Conservation (phyloP, 2,888 invertebrate genomes). For the Cephus nigrinus region DNA sequence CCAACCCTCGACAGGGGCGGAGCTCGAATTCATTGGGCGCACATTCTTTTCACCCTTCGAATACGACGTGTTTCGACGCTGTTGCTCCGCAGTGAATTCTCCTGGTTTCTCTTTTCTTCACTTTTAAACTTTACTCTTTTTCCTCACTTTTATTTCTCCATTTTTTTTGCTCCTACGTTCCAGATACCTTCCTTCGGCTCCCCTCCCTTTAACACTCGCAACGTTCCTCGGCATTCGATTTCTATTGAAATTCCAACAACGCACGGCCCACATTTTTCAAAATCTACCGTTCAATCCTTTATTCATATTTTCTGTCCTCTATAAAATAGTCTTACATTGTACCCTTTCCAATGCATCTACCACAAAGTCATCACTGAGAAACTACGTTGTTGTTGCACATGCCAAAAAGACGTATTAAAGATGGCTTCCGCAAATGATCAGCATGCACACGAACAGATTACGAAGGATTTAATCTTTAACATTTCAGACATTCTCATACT, state of each 20-base stretch:
- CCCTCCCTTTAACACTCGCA: background rate
- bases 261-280: background rate
- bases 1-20: constrained; percentile 48
- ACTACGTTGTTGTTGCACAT: background rate
- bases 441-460: background rate
- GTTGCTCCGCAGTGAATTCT: background rate
- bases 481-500: background rate
- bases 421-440: too few species aligned
- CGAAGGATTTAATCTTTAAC: background rate
- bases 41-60: constrained; percentile 5
- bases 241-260: constrained; percentile 15
- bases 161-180: background rate
- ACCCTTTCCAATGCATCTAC: background rate
- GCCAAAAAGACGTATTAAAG: background rate
- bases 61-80: background rate
- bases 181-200: background rate
- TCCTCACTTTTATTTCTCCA: background rate
- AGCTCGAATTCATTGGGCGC: constrained; percentile 29
- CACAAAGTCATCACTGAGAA: background rate
- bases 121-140: background rate
- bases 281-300: background rate
- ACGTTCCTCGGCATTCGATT: constrained; percentile 7
- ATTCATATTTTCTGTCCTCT: background rate
- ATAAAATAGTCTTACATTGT: background rate
- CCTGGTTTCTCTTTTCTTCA: background rate